Evolutionary conservation across 2,888 invertebrate species (phyloP).

Genomic region (Cerceris ruficornis): DNA sequence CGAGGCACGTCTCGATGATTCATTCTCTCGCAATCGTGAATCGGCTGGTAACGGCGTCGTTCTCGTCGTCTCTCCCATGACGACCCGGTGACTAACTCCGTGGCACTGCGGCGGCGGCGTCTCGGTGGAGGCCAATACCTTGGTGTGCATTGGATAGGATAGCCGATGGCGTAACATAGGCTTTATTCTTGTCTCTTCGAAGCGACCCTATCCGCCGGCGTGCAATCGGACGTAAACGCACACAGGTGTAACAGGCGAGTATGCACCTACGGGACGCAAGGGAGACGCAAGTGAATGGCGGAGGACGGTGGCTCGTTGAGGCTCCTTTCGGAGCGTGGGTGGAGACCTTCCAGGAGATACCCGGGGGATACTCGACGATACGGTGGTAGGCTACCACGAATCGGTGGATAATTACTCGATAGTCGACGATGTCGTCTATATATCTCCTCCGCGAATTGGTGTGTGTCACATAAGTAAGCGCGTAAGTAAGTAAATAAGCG

Average conservation of each 20-base stretch:
- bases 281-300: slow-evolving; percentile 1
- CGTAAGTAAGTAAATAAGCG: slow-evolving; percentile 33
- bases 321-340: slow-evolving; percentile 41
- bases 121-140: slow-evolving; percentile 22
- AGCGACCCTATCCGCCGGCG: slow-evolving; percentile 35
- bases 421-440: slow-evolving; percentile 47
- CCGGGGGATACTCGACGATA: slow-evolving; percentile 21
- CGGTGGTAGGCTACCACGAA: slow-evolving; percentile 52
- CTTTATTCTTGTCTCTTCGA: slow-evolving; percentile 52
- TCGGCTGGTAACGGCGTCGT: slow-evolving; percentile 30
- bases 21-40: slow-evolving; percentile 45
- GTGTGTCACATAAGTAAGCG: slow-evolving; percentile 33
- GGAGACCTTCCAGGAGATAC: slow-evolving; percentile 51
- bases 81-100: slow-evolving; percentile 59
- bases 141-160: slow-evolving; percentile 23
- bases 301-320: slow-evolving; percentile 31
- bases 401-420: slow-evolving; percentile 59
- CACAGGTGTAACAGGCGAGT: slow-evolving; percentile 14
- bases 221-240: slow-evolving; percentile 22
- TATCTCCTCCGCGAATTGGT: slow-evolving; percentile 50
- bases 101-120: slow-evolving; percentile 36
- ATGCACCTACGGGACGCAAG: not conserved
- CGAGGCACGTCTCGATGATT: slow-evolving; percentile 54
- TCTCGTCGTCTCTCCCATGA: slow-evolving; percentile 47
- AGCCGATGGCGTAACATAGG: slow-evolving; percentile 55